Base-by-base conservation (phyloP, 2,888 invertebrate species). In the Melanostoma scalare region DNA sequence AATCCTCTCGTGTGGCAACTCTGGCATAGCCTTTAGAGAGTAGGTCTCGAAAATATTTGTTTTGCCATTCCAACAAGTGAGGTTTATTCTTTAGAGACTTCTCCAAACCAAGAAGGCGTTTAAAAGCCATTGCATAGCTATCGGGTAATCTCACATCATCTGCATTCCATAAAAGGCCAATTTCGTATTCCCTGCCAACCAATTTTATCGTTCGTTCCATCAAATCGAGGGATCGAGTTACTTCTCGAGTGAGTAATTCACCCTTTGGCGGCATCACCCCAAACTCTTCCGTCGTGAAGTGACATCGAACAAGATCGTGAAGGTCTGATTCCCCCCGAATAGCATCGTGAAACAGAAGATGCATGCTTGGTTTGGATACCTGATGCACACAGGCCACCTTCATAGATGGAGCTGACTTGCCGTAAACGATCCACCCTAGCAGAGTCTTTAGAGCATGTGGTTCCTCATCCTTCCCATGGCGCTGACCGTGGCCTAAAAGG, bases 51-150 rank as follows among this genome's bases (percentile, higher is more conserved):
- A 86, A 69, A 31, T 78, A 75, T 2, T 48, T 67, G 4, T 20
- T 20, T 20, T 20, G 20, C 20, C 20, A 20, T 20, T 20, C 20
- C 20, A 20, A 20, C 20, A 20, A 30, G 78, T 76, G 56, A 42
- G 4, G 20, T 56, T 84, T 58, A n/a, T 35, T 35, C 38, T 73
- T 78, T 35, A 85, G 58, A 10, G 77, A 73, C 46, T 71, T 52
- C 40, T 84, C 78, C 31, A 85, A 38, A 0, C 60, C 50, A 38
- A 75, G 20, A 8, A 78, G 52, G 1, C 72, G 63, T 8, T 52
- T 71, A 35, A 65, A 48, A 6, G 74, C 75, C 82, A 78, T 78
- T 33, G 42, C 8, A 35, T 55, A 75, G n/a, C 75, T 75, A 40
- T 76, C 56, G 6, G 85, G 85, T 35, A 61, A 46, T 10, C 10